Percentiles rank a stretch among this genome's conserved stretches.
Conservation (phyloP, 1,140 invertebrate genomes). For the Phthorimaea operculella region DNA sequence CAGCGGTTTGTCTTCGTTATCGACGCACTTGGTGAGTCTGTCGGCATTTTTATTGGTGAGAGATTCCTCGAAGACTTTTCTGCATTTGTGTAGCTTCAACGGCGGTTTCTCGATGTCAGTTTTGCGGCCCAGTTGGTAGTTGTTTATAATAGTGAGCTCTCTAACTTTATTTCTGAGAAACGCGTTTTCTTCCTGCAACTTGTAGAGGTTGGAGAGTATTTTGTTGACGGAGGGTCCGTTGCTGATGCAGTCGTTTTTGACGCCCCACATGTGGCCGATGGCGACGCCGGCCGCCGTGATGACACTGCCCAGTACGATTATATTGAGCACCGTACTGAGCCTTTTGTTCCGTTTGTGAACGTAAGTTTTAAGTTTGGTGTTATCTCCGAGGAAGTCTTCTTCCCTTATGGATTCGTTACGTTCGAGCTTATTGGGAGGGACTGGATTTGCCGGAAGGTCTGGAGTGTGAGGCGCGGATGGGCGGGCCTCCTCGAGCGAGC, state of each 20-base stretch:
- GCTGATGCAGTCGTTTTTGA: constrained; percentile 55
- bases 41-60: constrained; percentile 40
- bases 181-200: constrained; percentile 63
- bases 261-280: constrained; percentile 64
- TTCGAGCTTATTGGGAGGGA: constrained; percentile 21
- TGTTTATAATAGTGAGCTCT: constrained; percentile 40
- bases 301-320: constrained; percentile 59
- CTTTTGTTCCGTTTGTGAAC: constrained; percentile 62
- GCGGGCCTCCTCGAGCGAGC: constrained; percentile 26
- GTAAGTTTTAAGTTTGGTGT: constrained; percentile 57
- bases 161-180: constrained; percentile 55
- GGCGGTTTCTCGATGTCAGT: constrained; percentile 24
- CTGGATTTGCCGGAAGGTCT: constrained; percentile 24
- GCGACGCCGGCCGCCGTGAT: constrained; percentile 60
- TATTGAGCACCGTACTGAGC: constrained; percentile 58
- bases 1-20: constrained; percentile 28
- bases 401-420: constrained; percentile 27
- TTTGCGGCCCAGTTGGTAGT: constrained; percentile 30
- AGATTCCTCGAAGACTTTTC: constrained; percentile 54
- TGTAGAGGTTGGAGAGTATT: constrained; percentile 61
- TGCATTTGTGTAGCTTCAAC: constrained; percentile 42
- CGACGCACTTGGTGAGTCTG: constrained; percentile 49
- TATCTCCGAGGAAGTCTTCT: constrained; percentile 41
- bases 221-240: constrained; percentile 52
- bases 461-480: constrained; percentile 27